phyloP scores from a whole-genome alignment of 2,797 vertebrate species.

The Phrynocephalus vlangalii region DNA sequence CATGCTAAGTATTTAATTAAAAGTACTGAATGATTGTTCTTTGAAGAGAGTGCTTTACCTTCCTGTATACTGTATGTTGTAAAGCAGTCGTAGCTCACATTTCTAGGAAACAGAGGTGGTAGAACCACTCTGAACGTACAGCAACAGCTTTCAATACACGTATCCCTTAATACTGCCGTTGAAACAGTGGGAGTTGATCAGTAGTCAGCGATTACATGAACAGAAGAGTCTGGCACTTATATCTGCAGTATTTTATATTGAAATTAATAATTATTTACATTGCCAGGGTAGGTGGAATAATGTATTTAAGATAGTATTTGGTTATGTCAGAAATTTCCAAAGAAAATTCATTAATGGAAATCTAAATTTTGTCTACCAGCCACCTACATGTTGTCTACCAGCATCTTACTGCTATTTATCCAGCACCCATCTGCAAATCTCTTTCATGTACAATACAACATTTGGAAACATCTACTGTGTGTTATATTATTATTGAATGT shows the following conservation, averaged over 20 bases:
- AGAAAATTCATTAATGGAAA: background rate
- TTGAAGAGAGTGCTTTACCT: background rate
- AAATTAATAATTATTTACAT: background rate
- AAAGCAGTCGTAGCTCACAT: background rate
- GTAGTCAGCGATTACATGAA: background rate
- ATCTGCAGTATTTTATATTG: background rate
- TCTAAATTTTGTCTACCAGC: background rate
- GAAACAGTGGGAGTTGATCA: background rate
- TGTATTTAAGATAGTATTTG: background rate
- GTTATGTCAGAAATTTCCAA: too few relatives aligned
- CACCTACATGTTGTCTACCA: background rate
- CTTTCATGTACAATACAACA: background rate
- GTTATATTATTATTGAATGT: background rate
- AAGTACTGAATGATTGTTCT: background rate
- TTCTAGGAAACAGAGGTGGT: background rate
- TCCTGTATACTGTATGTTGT: background rate
- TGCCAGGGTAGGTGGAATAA: background rate
- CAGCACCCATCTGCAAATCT: background rate
- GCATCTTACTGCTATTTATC: background rate
- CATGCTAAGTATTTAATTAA: slow-evolving; percentile 8
- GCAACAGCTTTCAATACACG: background rate
- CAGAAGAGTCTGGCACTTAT: background rate
- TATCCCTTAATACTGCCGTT: background rate
- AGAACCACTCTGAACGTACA: background rate
- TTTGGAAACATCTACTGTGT: background rate